phyloP scores from a whole-genome alignment of 2,888 invertebrate genomes.

The Agrochola macilenta region DNA sequence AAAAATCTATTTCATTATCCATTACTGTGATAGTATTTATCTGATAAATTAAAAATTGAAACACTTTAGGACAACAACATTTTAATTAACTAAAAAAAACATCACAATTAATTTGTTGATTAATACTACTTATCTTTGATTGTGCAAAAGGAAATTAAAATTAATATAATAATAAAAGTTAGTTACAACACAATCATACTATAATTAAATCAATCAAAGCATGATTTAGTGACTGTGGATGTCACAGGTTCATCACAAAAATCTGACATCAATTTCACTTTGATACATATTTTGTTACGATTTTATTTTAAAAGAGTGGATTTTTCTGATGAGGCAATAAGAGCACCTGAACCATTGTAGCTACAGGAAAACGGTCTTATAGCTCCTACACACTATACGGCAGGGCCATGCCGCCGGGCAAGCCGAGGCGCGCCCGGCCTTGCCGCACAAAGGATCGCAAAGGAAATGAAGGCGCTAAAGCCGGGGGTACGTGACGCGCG shows the following conservation, averaged over 20 bases:
- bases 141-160: neutral
- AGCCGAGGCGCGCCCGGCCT: too few relatives aligned
- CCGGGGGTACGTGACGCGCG: too few relatives aligned
- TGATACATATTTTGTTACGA: neutral
- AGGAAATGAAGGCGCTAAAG: too few relatives aligned
- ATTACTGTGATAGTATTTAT: neutral
- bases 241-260: neutral
- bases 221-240: neutral
- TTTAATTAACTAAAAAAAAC: neutral
- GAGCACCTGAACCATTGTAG: too few relatives aligned
- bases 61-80: neutral
- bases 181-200: neutral
- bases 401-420: too few relatives aligned
- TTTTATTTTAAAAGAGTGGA: neutral
- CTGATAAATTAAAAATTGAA: neutral
- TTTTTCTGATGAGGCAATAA: too few relatives aligned
- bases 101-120: neutral
- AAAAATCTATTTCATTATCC: neutral
- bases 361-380: too few relatives aligned
- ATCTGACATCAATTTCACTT: neutral
- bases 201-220: neutral
- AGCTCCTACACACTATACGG: too few relatives aligned
- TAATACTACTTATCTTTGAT: too few relatives aligned
- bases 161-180: neutral
- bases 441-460: too few relatives aligned